Conservation (phyloP, 2,888 invertebrate species). For the Dromius quadrimaculatus region DNA sequence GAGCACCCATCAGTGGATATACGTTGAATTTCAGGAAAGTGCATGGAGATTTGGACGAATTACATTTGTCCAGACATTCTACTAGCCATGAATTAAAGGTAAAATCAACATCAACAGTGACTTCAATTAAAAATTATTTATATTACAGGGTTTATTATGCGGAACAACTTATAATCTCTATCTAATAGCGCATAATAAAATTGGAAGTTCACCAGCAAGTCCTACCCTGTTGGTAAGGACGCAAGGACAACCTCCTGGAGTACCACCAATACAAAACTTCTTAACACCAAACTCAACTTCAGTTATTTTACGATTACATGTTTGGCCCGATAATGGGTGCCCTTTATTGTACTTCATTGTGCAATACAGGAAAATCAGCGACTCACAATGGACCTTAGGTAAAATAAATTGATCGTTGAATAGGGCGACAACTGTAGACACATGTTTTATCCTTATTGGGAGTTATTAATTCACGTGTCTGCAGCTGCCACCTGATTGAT, state of each 20-base stretch:
- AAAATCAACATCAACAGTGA: slow-evolving; percentile 45
- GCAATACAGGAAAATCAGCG: slow-evolving; percentile 75
- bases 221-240: slow-evolving; percentile 77
- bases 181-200: slow-evolving; percentile 78
- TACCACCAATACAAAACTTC: slow-evolving; percentile 74
- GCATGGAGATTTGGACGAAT: slow-evolving; percentile 76
- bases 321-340: slow-evolving; percentile 82
- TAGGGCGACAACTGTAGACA: too few species aligned
- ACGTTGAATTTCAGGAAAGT: slow-evolving; percentile 76
- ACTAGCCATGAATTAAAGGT: slow-evolving; percentile 78
- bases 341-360: slow-evolving; percentile 77
- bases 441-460: too few species aligned
- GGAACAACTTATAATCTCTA: slow-evolving; percentile 81
- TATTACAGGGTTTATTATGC: slow-evolving; percentile 72
- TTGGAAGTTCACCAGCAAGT: slow-evolving; percentile 78
- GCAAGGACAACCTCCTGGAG: slow-evolving; percentile 79
- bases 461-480: too few species aligned
- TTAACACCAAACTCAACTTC: slow-evolving; percentile 80
- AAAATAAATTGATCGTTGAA: slow-evolving; percentile 54
- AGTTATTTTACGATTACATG: slow-evolving; percentile 74
- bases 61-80: slow-evolving; percentile 74
- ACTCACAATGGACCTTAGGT: slow-evolving; percentile 78
- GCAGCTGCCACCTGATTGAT: too few species aligned
- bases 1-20: slow-evolving; percentile 77
- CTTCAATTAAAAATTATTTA: neutral